A percentile compares a stretch with the other conserved stretches of the same genome.
Evolutionary conservation across 1,140 invertebrate species (phyloP).

Genomic region (Antheraea mylitta): DNA sequence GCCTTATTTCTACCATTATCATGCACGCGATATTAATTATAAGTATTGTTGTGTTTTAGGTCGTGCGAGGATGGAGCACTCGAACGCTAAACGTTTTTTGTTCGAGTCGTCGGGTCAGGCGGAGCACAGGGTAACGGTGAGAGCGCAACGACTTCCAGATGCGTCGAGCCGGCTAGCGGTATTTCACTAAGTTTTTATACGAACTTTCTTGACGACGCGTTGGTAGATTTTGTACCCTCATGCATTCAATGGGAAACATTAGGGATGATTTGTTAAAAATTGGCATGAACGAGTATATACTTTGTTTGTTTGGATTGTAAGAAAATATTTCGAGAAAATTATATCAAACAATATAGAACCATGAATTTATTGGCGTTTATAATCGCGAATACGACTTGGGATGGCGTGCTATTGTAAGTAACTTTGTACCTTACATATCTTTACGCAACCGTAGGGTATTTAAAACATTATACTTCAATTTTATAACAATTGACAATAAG

Average conservation of each 20-base stretch:
- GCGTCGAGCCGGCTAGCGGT: conserved; percentile 61
- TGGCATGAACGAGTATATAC: no score
- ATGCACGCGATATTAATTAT: conserved; percentile 3
- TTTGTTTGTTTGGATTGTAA: no score
- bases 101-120: conserved; percentile 39
- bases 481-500: no score
- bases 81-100: conserved; percentile 54
- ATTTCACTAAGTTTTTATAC: conserved; percentile 52
- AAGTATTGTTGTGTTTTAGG: conserved; percentile 24
- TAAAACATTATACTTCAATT: no score
- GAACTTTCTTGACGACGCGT: conserved; percentile 25
- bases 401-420: no score
- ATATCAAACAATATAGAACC: no score
- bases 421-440: no score
- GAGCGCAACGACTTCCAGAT: conserved; percentile 66
- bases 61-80: conserved; percentile 48
- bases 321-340: no score
- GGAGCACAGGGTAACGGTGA: conserved; percentile 52
- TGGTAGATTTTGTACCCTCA: conserved; percentile 24
- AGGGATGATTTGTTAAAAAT: neutral
- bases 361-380: no score
- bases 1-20: neutral
- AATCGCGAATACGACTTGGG: no score
- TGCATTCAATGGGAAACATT: conserved; percentile 28
- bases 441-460: no score